A percentile compares a stretch with the other conserved stretches of the same genome.
Evolutionary conservation across 2,113 vertebrate species (phyloP).

Genomic region (Syrrhaptes paradoxus): DNA sequence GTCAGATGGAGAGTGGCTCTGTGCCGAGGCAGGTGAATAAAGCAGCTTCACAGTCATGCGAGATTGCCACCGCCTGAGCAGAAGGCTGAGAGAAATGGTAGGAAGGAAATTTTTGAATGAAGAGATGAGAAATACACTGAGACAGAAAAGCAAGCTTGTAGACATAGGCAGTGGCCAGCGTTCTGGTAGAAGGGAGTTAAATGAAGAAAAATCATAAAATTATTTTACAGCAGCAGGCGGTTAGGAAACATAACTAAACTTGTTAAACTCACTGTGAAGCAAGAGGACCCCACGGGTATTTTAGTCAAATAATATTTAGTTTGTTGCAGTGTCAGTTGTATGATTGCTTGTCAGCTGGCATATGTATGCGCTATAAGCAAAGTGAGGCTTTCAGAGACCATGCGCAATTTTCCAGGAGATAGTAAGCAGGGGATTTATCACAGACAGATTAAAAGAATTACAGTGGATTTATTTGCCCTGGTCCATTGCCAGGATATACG

Average conservation of each 20-base stretch:
- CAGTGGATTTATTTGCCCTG: constrained; percentile 48
- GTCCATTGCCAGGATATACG: background rate
- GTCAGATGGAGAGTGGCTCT: background rate
- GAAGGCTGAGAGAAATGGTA: background rate
- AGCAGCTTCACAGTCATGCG: background rate
- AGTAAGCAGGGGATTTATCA: constrained; percentile 55
- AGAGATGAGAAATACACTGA: background rate
- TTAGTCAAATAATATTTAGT: constrained; percentile 66
- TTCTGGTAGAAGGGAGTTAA: background rate
- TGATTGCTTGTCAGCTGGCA: constrained; percentile 67
- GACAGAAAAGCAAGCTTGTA: background rate
- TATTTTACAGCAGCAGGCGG: constrained; percentile 38
- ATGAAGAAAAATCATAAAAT: background rate
- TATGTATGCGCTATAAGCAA: constrained; percentile 50
- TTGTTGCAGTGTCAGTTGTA: constrained; percentile 55
- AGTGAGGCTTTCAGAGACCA: constrained; percentile 34
- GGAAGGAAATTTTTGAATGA: background rate
- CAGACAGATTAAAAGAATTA: constrained; percentile 39
- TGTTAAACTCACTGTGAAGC: constrained; percentile 58
- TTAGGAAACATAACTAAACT: constrained; percentile 54
- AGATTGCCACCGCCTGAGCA: background rate
- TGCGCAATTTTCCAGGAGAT: constrained; percentile 46
- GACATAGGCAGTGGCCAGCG: background rate
- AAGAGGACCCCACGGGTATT: constrained; percentile 45
- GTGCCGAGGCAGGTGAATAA: background rate